Percentiles rank a stretch among this genome's conserved stretches.
Evolutionary conservation across 2,888 invertebrate genomes (phyloP).

Genomic region (Coelopa pilipes): DNA sequence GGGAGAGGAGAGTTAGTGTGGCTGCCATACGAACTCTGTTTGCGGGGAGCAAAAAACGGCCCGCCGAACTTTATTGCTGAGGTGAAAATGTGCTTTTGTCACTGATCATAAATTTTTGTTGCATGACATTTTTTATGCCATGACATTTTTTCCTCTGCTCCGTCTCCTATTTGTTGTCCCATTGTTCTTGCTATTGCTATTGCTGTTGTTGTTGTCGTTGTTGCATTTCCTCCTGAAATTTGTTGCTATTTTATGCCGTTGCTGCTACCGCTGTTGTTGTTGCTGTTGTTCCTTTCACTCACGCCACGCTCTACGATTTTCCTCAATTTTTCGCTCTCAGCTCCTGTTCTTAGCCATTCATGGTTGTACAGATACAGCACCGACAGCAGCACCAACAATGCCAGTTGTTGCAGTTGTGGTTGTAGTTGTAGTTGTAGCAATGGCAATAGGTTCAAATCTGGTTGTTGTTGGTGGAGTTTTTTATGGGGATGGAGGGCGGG

Average conservation of each 20-base stretch:
- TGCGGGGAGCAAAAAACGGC: not conserved
- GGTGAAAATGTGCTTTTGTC: slow-evolving; percentile 35
- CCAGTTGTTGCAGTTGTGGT: no score
- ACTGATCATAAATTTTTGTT: slow-evolving; percentile 34
- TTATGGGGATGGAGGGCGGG: no score
- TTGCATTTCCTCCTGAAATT: not conserved
- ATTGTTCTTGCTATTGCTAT: not conserved
- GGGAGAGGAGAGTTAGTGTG: no score
- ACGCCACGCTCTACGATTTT: not conserved
- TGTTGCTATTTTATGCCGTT: not conserved
- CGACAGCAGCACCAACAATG: no score
- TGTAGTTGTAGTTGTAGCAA: no score
- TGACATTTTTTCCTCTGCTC: slow-evolving; percentile 4
- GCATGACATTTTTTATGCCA: slow-evolving; percentile 24
- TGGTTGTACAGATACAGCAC: no score
- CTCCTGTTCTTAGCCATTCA: no score
- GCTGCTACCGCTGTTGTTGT: not conserved
- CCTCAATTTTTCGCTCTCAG: not conserved
- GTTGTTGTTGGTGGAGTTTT: no score
- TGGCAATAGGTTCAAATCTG: no score
- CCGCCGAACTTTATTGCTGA: slow-evolving; percentile 17
- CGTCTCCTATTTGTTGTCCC: not conserved
- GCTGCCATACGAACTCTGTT: no score
- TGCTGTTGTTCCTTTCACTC: not conserved
- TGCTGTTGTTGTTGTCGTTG: not conserved